Percentiles rank a stretch among this genome's conserved stretches.
phyloP scores from a whole-genome alignment of 2,888 invertebrate genomes.

The Drosophila atroscutellata region DNA sequence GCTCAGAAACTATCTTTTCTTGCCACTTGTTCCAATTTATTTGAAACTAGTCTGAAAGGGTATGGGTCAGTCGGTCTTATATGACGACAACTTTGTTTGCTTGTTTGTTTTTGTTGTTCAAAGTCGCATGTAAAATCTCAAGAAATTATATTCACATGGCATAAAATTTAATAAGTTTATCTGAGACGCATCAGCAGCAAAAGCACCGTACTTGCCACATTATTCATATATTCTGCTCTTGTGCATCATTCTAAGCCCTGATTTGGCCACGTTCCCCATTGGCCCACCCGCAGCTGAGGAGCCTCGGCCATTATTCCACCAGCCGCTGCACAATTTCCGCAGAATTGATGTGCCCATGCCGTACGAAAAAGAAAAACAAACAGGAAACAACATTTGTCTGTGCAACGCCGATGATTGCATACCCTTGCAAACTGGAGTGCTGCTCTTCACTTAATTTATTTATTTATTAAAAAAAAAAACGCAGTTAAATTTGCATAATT shows the following conservation, averaged over 20 bases:
- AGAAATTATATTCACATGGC: slow-evolving; percentile 33
- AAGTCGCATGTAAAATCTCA: slow-evolving; percentile 39
- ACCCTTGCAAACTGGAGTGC: not conserved
- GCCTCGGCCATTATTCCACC: slow-evolving; percentile 55
- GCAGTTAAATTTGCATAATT: not conserved
- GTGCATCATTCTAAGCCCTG: slow-evolving; percentile 51
- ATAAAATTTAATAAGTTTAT: slow-evolving; percentile 42
- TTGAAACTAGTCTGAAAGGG: not conserved
- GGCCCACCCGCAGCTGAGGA: slow-evolving; percentile 26
- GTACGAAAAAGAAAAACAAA: slow-evolving; percentile 26
- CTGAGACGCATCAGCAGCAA: slow-evolving; percentile 24
- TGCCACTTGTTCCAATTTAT: not conserved
- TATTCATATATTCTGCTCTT: slow-evolving; percentile 60
- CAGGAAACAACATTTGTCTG: not conserved
- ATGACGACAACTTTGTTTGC: not conserved
- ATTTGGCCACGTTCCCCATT: slow-evolving; percentile 43
- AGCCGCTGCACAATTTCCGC: slow-evolving; percentile 66
- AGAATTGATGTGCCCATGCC: slow-evolving; percentile 66
- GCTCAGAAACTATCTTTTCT: not conserved
- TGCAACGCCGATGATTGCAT: not conserved
- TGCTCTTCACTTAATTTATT: not conserved
- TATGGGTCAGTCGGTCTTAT: not conserved
- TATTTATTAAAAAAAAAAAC: slow-evolving; percentile 6
- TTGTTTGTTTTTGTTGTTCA: slow-evolving; percentile 28
- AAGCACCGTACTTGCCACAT: slow-evolving; percentile 46